Percentiles rank a stretch among this genome's conserved stretches.
These are phyloP conservation scores for Semibalanus balanoides DNA, from an alignment of 1,140 invertebrate genomes.

Conservation along the genomic window DNA sequence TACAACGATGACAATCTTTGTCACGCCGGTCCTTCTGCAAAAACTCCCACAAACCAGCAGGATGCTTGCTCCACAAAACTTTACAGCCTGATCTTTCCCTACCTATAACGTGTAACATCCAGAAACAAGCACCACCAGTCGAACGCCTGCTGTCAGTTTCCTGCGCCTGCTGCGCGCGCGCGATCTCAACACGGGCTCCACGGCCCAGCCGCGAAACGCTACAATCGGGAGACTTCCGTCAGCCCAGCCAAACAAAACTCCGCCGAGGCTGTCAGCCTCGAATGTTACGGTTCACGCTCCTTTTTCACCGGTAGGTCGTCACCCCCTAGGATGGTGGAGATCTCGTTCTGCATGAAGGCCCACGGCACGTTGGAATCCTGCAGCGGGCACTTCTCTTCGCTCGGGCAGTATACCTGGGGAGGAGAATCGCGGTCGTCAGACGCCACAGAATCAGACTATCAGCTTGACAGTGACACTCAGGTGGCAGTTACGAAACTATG, in stretches of 20 bases:
- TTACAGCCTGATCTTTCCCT: neutral
- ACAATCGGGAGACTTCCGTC: no score
- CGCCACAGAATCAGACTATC: no score
- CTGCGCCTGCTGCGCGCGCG: no score
- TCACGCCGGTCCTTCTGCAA: neutral
- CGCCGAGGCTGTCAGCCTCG: no score
- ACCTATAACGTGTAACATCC: neutral
- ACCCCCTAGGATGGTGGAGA: conserved; percentile 86
- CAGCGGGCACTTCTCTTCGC: conserved; percentile 89
- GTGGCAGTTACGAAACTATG: no score
- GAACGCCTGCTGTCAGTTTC: neutral
- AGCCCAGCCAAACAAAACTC: no score
- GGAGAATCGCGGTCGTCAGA: neutral
- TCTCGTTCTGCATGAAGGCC: conserved; percentile 99
- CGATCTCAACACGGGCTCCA: no score
- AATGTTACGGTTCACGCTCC: conserved; percentile 67
- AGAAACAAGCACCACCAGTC: neutral
- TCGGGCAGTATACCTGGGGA: conserved; percentile 82
- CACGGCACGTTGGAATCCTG: conserved; percentile 93
- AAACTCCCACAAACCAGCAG: neutral
- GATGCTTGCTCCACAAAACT: neutral
- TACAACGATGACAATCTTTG: neutral
- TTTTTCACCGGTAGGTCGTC: conserved; percentile 54
- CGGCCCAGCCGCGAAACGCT: no score
- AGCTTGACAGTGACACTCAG: neutral